Evolutionary conservation across 2,113 vertebrate genomes (phyloP).

Genomic region (Macaca nemestrina): DNA sequence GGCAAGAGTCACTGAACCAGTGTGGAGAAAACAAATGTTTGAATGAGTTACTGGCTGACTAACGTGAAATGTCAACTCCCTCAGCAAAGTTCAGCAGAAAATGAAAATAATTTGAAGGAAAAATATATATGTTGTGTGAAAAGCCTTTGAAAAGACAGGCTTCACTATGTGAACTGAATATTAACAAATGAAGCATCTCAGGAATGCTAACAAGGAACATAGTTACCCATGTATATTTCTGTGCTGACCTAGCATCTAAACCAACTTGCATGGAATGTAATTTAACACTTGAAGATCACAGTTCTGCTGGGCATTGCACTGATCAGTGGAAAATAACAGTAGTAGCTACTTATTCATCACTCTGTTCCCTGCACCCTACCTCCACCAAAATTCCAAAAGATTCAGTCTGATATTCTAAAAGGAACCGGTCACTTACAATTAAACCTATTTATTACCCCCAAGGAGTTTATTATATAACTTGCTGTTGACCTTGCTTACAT

Average conservation of each 20-base stretch:
- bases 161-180: neutral
- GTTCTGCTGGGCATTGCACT: neutral
- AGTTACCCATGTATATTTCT: neutral
- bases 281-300: neutral
- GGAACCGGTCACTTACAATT: neutral
- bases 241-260: neutral
- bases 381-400: neutral
- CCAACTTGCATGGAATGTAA: neutral
- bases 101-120: slow-evolving; percentile 49
- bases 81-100: neutral
- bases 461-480: neutral
- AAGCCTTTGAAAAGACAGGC: neutral
- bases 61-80: slow-evolving; percentile 33
- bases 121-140: neutral
- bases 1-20: neutral
- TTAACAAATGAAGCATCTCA: neutral
- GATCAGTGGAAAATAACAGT: neutral
- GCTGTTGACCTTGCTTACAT: neutral
- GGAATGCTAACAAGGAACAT: neutral
- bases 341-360: neutral
- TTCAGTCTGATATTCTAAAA: slow-evolving; percentile 4
- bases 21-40: slow-evolving; percentile 9
- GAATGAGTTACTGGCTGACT: neutral
- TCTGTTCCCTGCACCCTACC: neutral
- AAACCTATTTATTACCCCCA: neutral